These are phyloP conservation scores for Nycticryphes semicollaris DNA, from an alignment of 2,113 vertebrate genomes.

Conservation along the genomic window DNA sequence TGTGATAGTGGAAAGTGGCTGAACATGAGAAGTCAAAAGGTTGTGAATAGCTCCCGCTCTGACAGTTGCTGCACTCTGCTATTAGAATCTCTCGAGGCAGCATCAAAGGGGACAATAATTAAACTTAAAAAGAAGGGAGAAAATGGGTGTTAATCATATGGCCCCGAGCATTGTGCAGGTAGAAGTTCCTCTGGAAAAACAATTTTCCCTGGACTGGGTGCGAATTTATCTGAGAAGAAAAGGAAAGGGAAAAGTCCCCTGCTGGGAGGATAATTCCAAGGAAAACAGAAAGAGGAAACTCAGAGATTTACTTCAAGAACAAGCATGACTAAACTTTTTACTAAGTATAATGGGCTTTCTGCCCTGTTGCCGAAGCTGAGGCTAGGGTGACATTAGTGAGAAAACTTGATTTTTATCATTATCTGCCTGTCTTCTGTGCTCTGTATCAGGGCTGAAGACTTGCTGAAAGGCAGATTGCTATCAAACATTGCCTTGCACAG, in stretches of 20 bases:
- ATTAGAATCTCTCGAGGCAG: neutral
- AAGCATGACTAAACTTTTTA: neutral
- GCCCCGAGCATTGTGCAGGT: neutral
- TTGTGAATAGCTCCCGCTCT: neutral
- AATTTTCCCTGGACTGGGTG: neutral
- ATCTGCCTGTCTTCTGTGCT: neutral
- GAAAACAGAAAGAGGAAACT: neutral
- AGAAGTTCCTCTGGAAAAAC: neutral
- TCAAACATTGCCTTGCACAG: neutral
- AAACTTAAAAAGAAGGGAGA: neutral
- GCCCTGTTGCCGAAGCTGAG: neutral
- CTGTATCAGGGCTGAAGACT: neutral
- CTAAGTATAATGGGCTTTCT: neutral
- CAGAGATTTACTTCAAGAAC: neutral
- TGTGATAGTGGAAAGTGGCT: neutral
- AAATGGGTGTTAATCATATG: neutral
- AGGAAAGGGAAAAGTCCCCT: neutral
- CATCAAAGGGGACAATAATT: slow-evolving; percentile 11
- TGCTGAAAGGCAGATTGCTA: neutral
- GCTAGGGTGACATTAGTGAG: neutral
- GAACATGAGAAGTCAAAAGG: neutral
- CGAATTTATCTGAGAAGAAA: neutral
- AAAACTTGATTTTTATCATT: slow-evolving; percentile 9
- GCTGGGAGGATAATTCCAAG: neutral
- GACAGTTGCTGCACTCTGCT: neutral